Conservation (phyloP, 2,888 invertebrate species). For the Emmelina monodactyla region DNA sequence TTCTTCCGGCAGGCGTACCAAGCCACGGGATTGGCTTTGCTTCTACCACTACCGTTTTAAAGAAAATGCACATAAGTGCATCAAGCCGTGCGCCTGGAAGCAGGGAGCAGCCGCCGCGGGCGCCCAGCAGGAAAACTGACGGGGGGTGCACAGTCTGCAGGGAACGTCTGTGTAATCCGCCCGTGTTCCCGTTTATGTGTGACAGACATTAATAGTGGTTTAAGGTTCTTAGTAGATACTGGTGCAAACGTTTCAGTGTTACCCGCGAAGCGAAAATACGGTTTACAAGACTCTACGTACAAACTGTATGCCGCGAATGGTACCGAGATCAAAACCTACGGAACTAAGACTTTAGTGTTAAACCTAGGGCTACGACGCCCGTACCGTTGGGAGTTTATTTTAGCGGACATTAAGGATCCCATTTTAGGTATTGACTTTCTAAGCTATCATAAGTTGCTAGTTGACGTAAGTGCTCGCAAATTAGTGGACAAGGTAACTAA, state of each 20-base stretch:
- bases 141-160: background rate
- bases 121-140: background rate
- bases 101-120: no score
- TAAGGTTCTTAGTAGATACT: conserved; percentile 3
- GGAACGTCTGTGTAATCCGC: conserved; percentile 1
- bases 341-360: conserved; percentile 6
- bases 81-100: conserved; percentile 2
- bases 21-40: background rate
- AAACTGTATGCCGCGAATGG: conserved; percentile 9
- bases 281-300: background rate
- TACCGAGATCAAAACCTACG: conserved; percentile 6
- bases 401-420: conserved; percentile 9
- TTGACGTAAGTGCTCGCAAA: conserved; percentile 8
- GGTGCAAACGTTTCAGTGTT: conserved; percentile 2
- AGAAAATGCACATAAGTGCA: background rate
- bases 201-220: conserved; percentile 1
- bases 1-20: background rate
- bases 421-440: conserved; percentile 13
- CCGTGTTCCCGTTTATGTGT: conserved; percentile 1
- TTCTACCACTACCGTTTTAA: conserved; percentile 1
- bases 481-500: conserved; percentile 10
- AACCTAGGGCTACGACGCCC: conserved; percentile 8
- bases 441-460: conserved; percentile 10
- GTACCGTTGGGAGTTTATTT: conserved; percentile 7
- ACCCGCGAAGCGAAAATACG: background rate